phyloP scores from a whole-genome alignment of 23 tunicate genomes.

The Phallusia fumigata region DNA sequence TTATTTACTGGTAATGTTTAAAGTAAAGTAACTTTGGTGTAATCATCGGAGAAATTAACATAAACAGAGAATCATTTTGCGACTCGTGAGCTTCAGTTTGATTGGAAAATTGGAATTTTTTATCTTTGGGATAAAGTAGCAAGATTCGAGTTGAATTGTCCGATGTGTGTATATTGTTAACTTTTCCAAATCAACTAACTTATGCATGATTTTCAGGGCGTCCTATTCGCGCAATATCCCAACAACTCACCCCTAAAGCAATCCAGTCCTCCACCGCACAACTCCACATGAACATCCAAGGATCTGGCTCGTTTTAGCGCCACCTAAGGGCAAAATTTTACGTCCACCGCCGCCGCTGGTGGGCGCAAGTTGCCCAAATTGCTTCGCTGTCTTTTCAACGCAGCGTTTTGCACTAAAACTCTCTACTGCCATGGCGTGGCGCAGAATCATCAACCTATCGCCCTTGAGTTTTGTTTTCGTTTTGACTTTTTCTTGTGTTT shows the following conservation, averaged over 20 bases:
- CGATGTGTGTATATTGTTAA: too few relatives aligned
- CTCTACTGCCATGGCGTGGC: not conserved
- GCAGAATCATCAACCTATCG: not conserved
- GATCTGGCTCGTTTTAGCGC: not conserved
- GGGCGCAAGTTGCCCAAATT: not conserved
- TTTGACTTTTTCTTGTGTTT: not conserved
- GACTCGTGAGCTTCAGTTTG: too few relatives aligned
- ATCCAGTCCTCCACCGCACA: not conserved
- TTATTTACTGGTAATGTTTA: too few relatives aligned
- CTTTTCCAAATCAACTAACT: too few relatives aligned
- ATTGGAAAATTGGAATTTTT: too few relatives aligned
- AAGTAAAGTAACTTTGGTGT: too few relatives aligned
- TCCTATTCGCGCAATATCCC: constrained; percentile 34
- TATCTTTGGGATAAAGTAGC: too few relatives aligned
- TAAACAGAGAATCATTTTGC: too few relatives aligned
- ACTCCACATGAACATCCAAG: constrained; percentile 5
- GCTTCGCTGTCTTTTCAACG: not conserved
- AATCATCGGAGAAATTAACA: too few relatives aligned
- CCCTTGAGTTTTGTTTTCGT: not conserved
- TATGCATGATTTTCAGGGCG: constrained; percentile 19
- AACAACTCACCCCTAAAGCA: constrained; percentile 9
- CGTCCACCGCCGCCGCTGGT: too few relatives aligned
- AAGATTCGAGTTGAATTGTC: too few relatives aligned
- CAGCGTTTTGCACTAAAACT: not conserved
- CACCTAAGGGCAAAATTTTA: not conserved